Conservation (phyloP, 92 coral and sea anemone species). For the Pocillopora meandrina region DNA sequence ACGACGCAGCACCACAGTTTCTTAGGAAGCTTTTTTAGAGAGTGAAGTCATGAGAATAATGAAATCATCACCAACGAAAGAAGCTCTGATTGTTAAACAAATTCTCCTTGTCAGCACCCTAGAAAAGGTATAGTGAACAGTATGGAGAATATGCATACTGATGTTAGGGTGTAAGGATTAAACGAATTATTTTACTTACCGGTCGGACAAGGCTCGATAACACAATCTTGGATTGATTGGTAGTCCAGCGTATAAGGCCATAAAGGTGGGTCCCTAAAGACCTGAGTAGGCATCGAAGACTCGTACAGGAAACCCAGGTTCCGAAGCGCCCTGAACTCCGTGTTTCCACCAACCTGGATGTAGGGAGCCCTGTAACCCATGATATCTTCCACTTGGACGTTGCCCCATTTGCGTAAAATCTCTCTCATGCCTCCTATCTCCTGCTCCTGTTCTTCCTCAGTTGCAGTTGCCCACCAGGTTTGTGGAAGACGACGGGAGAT, state of each 20-base stretch:
- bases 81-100: no score
- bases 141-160: no score
- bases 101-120: no score
- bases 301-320: slow-evolving; percentile 60
- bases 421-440: slow-evolving; percentile 73
- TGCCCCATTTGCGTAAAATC: slow-evolving; percentile 64
- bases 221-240: slow-evolving; percentile 61
- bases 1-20: no score
- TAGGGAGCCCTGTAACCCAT: slow-evolving; percentile 69
- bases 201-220: slow-evolving; percentile 63
- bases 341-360: slow-evolving; percentile 73
- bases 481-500: slow-evolving; percentile 62
- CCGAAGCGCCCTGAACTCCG: slow-evolving; percentile 58
- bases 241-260: slow-evolving; percentile 79
- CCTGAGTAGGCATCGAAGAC: slow-evolving; percentile 68
- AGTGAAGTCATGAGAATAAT: no score
- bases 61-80: no score
- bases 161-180: neutral
- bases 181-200: slow-evolving; percentile 27
- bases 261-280: slow-evolving; percentile 47
- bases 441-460: slow-evolving; percentile 40
- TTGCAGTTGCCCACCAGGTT: slow-evolving; percentile 70
- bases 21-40: no score
- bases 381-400: slow-evolving; percentile 51
- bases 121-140: no score